These are phyloP conservation scores for Acanthochromis polyacanthus DNA, from an alignment of 2,113 vertebrate genomes.

Conservation along the genomic window DNA sequence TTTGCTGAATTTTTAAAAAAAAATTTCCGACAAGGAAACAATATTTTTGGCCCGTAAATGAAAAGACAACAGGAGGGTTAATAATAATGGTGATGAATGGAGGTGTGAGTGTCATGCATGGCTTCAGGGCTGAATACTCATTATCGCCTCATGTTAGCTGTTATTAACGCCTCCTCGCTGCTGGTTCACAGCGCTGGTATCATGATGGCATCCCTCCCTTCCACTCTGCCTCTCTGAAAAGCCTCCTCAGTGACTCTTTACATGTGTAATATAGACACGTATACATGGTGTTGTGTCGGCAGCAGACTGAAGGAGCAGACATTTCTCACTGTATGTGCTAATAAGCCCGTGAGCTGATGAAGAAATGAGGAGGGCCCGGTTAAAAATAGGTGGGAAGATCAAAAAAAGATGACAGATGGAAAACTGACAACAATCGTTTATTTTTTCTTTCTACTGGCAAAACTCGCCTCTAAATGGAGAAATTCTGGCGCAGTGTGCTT, in stretches of 20 bases:
- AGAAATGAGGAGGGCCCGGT: neutral
- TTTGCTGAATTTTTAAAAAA: too few species aligned
- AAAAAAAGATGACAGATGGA: slow-evolving; percentile 9
- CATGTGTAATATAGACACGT: neutral
- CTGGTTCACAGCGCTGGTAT: slow-evolving; percentile 15
- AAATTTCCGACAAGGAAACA: too few species aligned
- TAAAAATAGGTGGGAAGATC: slow-evolving; percentile 18
- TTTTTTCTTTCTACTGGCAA: neutral
- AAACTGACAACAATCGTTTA: neutral
- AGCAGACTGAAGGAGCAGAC: slow-evolving; percentile 27
- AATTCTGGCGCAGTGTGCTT: slow-evolving; percentile 15
- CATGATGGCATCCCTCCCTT: slow-evolving; percentile 20
- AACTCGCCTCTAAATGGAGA: neutral
- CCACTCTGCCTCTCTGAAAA: neutral
- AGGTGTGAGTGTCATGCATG: slow-evolving; percentile 38
- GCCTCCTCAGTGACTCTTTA: neutral
- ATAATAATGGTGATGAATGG: slow-evolving; percentile 37
- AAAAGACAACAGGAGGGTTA: neutral
- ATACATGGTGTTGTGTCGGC: slow-evolving; percentile 8
- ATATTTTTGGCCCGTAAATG: too few species aligned
- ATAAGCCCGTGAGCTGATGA: slow-evolving; percentile 16
- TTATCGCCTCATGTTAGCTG: slow-evolving; percentile 53
- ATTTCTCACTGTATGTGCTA: slow-evolving; percentile 13
- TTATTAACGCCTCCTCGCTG: slow-evolving; percentile 43
- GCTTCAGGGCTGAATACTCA: slow-evolving; percentile 38